Conservation (phyloP, 2,113 vertebrate species). For the Marmota flaviventris region DNA sequence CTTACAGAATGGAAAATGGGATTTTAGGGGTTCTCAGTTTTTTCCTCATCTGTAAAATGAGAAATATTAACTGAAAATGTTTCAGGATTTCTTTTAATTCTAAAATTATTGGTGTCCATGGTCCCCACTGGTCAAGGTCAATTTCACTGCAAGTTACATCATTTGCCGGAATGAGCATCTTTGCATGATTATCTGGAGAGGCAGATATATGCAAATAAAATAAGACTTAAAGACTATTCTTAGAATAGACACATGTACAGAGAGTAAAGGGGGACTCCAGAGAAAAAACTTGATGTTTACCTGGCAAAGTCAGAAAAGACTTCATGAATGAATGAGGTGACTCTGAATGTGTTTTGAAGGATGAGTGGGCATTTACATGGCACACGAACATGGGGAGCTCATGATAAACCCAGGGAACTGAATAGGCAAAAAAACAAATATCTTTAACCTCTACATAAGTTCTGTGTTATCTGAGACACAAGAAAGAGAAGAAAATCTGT, state of each 20-base stretch:
- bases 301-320: background rate
- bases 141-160: background rate
- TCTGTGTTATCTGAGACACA: background rate
- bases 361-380: background rate
- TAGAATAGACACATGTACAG: background rate
- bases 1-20: background rate
- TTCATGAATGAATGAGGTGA: background rate
- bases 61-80: background rate
- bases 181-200: background rate
- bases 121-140: background rate
- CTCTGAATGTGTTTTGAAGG: background rate
- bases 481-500: background rate
- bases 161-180: background rate
- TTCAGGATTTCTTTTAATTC: background rate
- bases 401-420: background rate
- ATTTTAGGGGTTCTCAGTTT: background rate
- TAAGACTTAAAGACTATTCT: background rate
- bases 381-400: background rate
- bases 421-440: background rate
- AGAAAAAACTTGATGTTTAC: background rate
- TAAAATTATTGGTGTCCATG: background rate
- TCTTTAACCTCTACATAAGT: background rate
- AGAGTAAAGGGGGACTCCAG: background rate
- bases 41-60: slow-evolving; percentile 40
- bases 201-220: background rate